Percentiles rank a stretch among this genome's conserved stretches.
phyloP scores from a whole-genome alignment of 2,888 invertebrate species.

The Sarcophaga subvicina region DNA sequence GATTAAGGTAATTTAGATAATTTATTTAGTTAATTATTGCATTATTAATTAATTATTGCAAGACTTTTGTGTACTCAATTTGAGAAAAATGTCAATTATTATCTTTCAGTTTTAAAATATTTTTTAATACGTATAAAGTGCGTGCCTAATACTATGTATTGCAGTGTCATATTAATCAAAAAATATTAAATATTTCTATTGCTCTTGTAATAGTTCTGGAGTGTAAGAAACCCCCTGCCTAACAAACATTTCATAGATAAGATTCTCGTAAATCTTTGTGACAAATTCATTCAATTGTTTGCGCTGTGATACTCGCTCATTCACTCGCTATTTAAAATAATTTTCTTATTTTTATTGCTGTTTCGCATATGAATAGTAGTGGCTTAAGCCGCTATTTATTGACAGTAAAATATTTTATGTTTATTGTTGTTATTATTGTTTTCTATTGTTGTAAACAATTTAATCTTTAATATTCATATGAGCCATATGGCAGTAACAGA shows the following conservation, averaged over 20 bases:
- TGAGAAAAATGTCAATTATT: too few relatives aligned
- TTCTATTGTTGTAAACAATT: slow-evolving; percentile 37
- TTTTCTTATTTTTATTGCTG: not conserved
- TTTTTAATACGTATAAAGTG: not conserved
- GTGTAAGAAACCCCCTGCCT: not conserved
- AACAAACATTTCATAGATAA: slow-evolving; percentile 23
- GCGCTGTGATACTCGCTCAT: not conserved
- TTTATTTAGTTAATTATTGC: too few relatives aligned
- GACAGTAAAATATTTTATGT: slow-evolving; percentile 7
- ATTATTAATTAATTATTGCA: too few relatives aligned
- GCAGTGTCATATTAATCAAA: not conserved
- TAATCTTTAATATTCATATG: slow-evolving; percentile 31
- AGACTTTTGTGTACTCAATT: too few relatives aligned
- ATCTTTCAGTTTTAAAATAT: not conserved
- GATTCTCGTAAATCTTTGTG: slow-evolving; percentile 32
- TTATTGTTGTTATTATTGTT: slow-evolving; percentile 30
- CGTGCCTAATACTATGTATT: too few relatives aligned
- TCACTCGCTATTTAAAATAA: not conserved
- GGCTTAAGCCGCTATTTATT: too few relatives aligned
- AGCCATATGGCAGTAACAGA: not conserved
- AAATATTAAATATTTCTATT: not conserved
- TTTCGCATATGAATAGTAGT: not conserved
- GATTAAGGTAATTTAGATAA: too few relatives aligned
- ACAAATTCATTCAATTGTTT: not conserved
- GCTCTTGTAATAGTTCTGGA: not conserved